These are phyloP conservation scores for Nixonia krombeini DNA, from an alignment of 1,140 invertebrate genomes.

Conservation along the genomic window DNA sequence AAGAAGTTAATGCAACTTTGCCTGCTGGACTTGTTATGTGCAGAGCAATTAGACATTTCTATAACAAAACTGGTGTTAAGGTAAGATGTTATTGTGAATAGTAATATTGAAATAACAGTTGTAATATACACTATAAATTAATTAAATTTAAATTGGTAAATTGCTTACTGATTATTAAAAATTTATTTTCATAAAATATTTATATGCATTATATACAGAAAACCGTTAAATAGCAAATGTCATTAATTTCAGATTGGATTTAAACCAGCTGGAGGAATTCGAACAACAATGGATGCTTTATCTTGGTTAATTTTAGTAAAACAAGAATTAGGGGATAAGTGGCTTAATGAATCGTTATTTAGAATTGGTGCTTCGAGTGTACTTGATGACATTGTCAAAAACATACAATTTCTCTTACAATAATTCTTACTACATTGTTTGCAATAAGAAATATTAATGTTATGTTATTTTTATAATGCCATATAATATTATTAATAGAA, in stretches of 20 bases:
- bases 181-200: no score
- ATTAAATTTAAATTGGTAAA: neutral
- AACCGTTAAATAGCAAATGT: no score
- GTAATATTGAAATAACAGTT: no score
- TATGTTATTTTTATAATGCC: neutral
- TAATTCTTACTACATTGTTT: neutral
- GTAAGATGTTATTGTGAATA: no score
- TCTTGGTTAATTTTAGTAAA: conserved; percentile 90
- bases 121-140: no score
- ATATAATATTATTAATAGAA: neutral
- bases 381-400: conserved; percentile 79
- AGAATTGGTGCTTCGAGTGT: conserved; percentile 95
- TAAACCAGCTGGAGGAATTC: conserved; percentile 97
- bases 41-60: conserved; percentile 89
- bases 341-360: conserved; percentile 88
- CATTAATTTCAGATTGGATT: conserved; percentile 84
- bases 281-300: conserved; percentile 88
- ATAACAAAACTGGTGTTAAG: conserved; percentile 81
- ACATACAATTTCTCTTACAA: conserved; percentile 1
- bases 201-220: no score
- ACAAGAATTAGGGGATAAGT: conserved; percentile 88
- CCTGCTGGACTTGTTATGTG: conserved; percentile 95
- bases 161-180: no score
- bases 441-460: neutral
- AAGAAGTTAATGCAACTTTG: conserved; percentile 94